phyloP scores from a whole-genome alignment of 2,797 vertebrate species.

The Chanos chanos region DNA sequence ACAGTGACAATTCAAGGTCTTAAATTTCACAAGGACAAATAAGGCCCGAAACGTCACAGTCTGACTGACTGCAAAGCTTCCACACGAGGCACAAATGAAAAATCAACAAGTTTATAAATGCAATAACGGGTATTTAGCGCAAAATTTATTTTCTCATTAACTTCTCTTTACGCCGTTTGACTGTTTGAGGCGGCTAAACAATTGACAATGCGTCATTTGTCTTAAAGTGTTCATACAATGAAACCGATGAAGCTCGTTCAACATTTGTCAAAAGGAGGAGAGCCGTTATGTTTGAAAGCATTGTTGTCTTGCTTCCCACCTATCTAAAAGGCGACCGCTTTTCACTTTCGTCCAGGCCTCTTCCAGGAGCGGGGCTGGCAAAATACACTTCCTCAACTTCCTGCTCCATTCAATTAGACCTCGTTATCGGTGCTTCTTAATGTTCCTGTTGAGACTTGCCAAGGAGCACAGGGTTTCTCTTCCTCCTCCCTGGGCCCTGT shows the following conservation, averaged over 20 bases:
- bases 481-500: constrained; percentile 45
- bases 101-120: too few relatives aligned
- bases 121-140: too few relatives aligned
- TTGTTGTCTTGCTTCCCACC: constrained; percentile 31
- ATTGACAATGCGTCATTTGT: background rate
- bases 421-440: constrained; percentile 62
- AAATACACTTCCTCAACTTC: constrained; percentile 70
- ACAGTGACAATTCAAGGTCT: too few relatives aligned
- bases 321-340: constrained; percentile 20
- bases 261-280: background rate
- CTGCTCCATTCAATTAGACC: constrained; percentile 69
- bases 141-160: too few relatives aligned
- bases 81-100: too few relatives aligned
- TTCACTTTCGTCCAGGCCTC: constrained; percentile 46
- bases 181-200: constrained; percentile 1
- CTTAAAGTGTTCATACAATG: background rate
- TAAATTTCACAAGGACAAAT: too few relatives aligned
- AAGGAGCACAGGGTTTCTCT: constrained; percentile 42
- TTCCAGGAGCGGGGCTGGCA: constrained; percentile 43
- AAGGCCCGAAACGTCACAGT: too few relatives aligned
- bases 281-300: constrained; percentile 16
- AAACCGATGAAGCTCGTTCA: too few relatives aligned
- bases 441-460: constrained; percentile 61
- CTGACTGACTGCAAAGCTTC: too few relatives aligned
- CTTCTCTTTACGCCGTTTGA: too few relatives aligned